Conservation (phyloP, 2,888 invertebrate genomes). For the Buathra laborator region DNA sequence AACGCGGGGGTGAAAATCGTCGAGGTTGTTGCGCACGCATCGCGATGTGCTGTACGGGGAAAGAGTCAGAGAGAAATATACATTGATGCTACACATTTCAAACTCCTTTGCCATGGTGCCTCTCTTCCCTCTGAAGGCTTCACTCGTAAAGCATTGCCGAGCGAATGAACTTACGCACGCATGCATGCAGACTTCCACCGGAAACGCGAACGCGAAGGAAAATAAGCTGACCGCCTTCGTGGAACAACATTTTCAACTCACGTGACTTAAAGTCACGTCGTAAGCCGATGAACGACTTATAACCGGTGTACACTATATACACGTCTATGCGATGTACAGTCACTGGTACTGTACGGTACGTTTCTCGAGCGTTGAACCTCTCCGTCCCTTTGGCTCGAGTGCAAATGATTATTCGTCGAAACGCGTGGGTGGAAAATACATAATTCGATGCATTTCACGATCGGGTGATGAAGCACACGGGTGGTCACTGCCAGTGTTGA, state of each 20-base stretch:
- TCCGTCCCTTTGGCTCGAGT: not conserved
- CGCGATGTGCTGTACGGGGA: not conserved
- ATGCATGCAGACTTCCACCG: conserved; percentile 47
- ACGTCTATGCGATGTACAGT: not conserved
- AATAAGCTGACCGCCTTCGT: conserved; percentile 61
- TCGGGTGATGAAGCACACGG: not conserved
- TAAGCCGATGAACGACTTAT: conserved; percentile 44
- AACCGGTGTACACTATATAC: not conserved
- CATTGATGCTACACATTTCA: conserved; percentile 30
- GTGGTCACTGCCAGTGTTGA: not conserved
- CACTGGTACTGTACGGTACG: not conserved
- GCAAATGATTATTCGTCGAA: not conserved
- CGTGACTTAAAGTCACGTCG: conserved; percentile 38
- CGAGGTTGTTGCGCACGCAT: not conserved
- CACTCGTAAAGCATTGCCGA: conserved; percentile 61
- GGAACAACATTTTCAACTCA: conserved; percentile 56
- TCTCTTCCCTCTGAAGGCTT: conserved; percentile 35
- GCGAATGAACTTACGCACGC: conserved; percentile 70
- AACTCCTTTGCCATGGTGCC: conserved; percentile 17
- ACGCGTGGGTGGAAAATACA: not conserved
- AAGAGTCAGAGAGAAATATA: not conserved
- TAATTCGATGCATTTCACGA: not conserved
- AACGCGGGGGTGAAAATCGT: not conserved
- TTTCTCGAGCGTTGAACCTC: conserved; percentile 11
- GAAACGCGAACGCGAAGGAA: conserved; percentile 53